phyloP scores from a whole-genome alignment of 2,888 invertebrate genomes.

The Julus scanicus region DNA sequence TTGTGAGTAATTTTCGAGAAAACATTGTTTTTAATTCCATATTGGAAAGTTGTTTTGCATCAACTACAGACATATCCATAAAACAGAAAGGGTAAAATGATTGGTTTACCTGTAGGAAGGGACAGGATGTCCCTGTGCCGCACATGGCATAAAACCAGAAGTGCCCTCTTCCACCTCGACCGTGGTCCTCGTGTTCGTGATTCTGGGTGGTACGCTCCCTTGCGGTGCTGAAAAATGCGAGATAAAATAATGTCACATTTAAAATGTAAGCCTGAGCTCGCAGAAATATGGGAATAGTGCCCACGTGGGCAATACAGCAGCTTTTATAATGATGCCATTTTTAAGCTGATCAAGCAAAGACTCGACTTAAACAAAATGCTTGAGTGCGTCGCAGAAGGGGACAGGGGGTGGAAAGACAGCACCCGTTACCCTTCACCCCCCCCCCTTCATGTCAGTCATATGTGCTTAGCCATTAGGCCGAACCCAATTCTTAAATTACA shows the following conservation, averaged over 20 bases:
- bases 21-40: too few species aligned
- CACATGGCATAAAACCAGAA: constrained; percentile 56
- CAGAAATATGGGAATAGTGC: constrained; percentile 25
- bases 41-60: too few species aligned
- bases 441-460: neutral
- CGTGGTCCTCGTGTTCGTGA: constrained; percentile 56
- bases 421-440: neutral
- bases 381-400: neutral
- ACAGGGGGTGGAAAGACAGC: neutral
- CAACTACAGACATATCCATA: too few species aligned
- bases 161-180: constrained; percentile 56
- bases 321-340: constrained; percentile 25
- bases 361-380: constrained; percentile 13
- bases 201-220: constrained; percentile 58
- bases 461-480: neutral
- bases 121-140: constrained; percentile 58
- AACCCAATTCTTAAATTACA: constrained; percentile 17
- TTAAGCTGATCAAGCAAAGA: constrained; percentile 33
- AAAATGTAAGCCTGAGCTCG: constrained; percentile 17
- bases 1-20: too few species aligned
- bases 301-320: constrained; percentile 25
- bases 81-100: neutral
- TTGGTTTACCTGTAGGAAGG: constrained; percentile 56
- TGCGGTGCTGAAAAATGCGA: constrained; percentile 56
- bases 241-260: constrained; percentile 33